These are phyloP conservation scores for Saturnia pavonia DNA, from an alignment of 2,888 invertebrate genomes.

Conservation along the genomic window DNA sequence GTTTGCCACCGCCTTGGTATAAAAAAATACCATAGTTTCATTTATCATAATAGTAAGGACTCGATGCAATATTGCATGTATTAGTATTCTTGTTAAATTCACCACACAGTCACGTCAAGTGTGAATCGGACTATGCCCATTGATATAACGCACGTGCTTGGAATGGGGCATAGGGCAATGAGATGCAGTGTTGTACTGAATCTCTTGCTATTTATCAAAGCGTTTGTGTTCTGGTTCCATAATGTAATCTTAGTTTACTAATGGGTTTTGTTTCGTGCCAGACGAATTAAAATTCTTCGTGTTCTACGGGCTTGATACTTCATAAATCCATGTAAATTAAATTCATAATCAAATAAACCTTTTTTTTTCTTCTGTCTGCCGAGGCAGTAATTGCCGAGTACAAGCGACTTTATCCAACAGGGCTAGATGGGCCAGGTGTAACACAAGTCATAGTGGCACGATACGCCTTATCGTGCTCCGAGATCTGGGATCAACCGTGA, in stretches of 20 bases:
- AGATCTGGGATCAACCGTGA: too few species aligned
- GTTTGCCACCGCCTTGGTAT: too few species aligned
- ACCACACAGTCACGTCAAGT: not conserved
- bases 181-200: conserved; percentile 20
- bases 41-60: not conserved
- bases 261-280: conserved; percentile 9
- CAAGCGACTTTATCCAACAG: too few species aligned
- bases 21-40: too few species aligned
- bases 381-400: too few species aligned
- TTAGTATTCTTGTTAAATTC: not conserved
- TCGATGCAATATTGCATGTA: not conserved
- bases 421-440: too few species aligned
- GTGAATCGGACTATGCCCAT: not conserved
- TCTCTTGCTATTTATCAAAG: conserved; percentile 21
- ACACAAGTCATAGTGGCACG: too few species aligned
- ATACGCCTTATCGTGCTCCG: too few species aligned
- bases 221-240: conserved; percentile 16
- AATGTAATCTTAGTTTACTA: conserved; percentile 7
- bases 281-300: conserved; percentile 1
- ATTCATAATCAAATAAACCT: not conserved
- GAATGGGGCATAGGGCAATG: conserved; percentile 17
- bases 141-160: conserved; percentile 15
- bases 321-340: not conserved
- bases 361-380: too few species aligned
- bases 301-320: not conserved